Base-by-base conservation (phyloP, 2,113 vertebrate genomes). In the Egretta garzetta region DNA sequence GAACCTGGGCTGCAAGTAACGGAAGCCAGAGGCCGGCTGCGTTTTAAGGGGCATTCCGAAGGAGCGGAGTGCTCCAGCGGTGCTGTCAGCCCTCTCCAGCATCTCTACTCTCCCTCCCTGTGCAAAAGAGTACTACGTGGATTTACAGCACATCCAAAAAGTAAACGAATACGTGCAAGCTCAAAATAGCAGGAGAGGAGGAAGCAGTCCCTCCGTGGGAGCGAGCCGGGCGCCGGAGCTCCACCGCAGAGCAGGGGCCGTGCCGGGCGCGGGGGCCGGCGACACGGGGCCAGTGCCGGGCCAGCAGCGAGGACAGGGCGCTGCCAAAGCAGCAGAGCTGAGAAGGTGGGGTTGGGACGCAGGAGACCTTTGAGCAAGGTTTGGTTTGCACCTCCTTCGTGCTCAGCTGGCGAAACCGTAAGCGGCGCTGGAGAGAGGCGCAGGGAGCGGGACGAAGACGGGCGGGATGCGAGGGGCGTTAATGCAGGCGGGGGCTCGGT, bases 11-110 rank as follows among this genome's bases (percentile, higher is more conserved):
- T 35, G 66, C 0, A 8, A 50, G 43, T 3, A 41, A 52, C 35
- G 8, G 8, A 43, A 56, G 8, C 2, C 32, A 14, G 41, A 16
- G 67, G 11, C 39, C 41, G 50, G 47, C 27, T n/a, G 32, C 4
- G 2, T 14, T 32, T 32, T 4, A 26, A 35, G 80, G 41, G 27
- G 10, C 30, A 17, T 14, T 59, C 19, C 7, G 26, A 6, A 8
- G 2, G 1, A 10, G 28, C 2, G 64, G 49, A 1, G 10, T 0
- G 6, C 43, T 24, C 23, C 32, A 1, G 3, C 4, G 0, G 27
- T 45, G 37, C 59, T 73, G 17, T 7, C 59, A 35, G 45, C 33
- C 45, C 37, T 7, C 59, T 30, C 52, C 60, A 17, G 33, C 74
- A 47, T 4, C 67, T 10, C 24, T 7, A 3, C 67, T 10, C 53